phyloP scores from a whole-genome alignment of 2,888 invertebrate species.

The Drosophila fulvimacula region DNA sequence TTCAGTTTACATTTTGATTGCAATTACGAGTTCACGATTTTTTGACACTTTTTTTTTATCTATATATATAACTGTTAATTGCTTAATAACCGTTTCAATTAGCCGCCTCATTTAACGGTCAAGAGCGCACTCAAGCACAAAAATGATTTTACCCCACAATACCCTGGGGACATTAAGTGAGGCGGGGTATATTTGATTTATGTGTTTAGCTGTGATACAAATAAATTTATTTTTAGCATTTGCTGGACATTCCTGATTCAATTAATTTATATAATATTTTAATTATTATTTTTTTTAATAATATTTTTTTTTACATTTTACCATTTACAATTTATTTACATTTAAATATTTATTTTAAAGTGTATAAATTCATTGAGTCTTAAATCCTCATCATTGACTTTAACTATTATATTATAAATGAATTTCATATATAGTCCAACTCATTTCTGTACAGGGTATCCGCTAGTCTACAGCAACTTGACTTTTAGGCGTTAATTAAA shows the following conservation, averaged over 20 bases:
- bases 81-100: slow-evolving; percentile 57
- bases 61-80: slow-evolving; percentile 54
- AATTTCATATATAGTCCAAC: neutral
- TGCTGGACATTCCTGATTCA: accelerated
- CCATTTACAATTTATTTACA: too few species aligned
- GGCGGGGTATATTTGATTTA: neutral
- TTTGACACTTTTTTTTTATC: slow-evolving; percentile 39
- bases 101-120: slow-evolving; percentile 58
- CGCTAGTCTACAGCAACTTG: accelerated
- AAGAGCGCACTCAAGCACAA: slow-evolving; percentile 31
- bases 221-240: neutral
- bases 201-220: accelerated
- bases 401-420: neutral
- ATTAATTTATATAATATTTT: neutral
- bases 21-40: slow-evolving; percentile 27
- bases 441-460: neutral
- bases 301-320: too few species aligned
- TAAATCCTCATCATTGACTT: neutral
- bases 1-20: slow-evolving; percentile 32
- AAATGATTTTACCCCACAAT: slow-evolving; percentile 24
- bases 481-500: slow-evolving; percentile 39
- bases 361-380: neutral
- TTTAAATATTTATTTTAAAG: neutral
- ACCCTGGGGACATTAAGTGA: neutral
- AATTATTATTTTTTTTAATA: neutral